phyloP scores from a whole-genome alignment of 2,888 invertebrate genomes.

The Tuberolachnus salignus region DNA sequence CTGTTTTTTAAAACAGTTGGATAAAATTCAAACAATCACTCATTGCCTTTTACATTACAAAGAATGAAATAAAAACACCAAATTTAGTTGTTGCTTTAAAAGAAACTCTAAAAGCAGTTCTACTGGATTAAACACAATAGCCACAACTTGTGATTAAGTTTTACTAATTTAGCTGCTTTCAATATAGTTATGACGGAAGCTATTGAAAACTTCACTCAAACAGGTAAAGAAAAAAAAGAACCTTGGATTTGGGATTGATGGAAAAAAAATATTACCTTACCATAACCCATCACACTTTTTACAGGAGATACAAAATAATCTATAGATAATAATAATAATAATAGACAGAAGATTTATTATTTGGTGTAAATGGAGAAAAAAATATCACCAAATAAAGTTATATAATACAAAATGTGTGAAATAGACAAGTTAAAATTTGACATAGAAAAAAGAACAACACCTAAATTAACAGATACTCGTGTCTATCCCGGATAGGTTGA shows the following conservation, averaged over 20 bases:
- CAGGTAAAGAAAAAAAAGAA: neutral
- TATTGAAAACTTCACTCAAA: neutral
- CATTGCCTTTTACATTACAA: constrained; percentile 26
- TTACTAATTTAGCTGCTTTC: constrained; percentile 49
- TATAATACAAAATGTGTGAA: constrained; percentile 12
- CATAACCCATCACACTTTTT: constrained; percentile 36
- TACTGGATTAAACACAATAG: constrained; percentile 19
- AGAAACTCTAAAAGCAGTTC: constrained; percentile 13
- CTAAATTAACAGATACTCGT: constrained; percentile 28
- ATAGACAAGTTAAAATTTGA: neutral
- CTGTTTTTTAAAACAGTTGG: constrained; percentile 16
- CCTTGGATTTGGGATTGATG: constrained; percentile 21
- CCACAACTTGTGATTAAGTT: constrained; percentile 29
- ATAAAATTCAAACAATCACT: constrained; percentile 21
- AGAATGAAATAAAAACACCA: constrained; percentile 9
- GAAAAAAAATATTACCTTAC: constrained; percentile 16
- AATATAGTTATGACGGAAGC: neutral
- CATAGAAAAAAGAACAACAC: neutral
- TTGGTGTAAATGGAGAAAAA: neutral
- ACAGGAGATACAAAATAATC: constrained; percentile 35
- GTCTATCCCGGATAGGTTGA: constrained; percentile 14
- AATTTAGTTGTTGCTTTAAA: constrained; percentile 12
- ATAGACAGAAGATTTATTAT: neutral
- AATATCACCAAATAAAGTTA: constrained; percentile 1
- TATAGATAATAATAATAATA: too few relatives aligned